Evolutionary conservation across 2,797 vertebrate genomes (phyloP), one percentile per base, ranked within the genome.

Genomic region (Chloroceryle inda): DNA sequence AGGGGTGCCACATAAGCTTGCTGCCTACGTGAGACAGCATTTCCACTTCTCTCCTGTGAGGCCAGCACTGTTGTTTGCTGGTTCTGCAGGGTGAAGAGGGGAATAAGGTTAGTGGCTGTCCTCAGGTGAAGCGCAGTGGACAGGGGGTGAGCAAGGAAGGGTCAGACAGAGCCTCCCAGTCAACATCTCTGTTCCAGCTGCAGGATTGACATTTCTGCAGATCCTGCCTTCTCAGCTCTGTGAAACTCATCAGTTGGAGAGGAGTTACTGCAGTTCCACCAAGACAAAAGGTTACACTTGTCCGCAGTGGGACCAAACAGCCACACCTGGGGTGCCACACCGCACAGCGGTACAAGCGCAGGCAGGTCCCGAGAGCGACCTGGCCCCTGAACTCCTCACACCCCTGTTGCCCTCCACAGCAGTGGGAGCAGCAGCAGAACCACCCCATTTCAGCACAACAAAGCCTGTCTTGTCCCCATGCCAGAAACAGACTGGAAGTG

Each of bases 1-100:
- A 98, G 98, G 1, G 99, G 97, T 15, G 99, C 98, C 42, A 99
- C 99, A 63, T 99, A 99, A 2, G 99, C 98, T 91, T 99, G 98
- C 97, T 99, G 99, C 47, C 99, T 98, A 73, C 99, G 98, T 15
- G 98, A 97, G 84, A 97, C 98, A 76, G 98, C 96, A 23, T 98
- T 98, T 94, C 96, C 96, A 71, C 94, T 98, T 98, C 98, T 98
- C 94, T 99, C 99, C 67, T 99, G 98, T 22, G 99, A 98, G 49
- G 99, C 97, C 85, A 99, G 98, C 97, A 99, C 97, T 61, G 99
- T 96, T 31, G 98, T 94, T 56, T 98, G 98, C 97, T 99, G 99
- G 81, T 99, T 99, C 99, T 99, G 98, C 62, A 86, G 71, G 52
- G 58, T 89, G 47, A 81, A 89, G 76, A 35, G 59, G 87, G 9